A percentile compares a stretch with the other conserved stretches of the same genome.
phyloP scores from a whole-genome alignment of 2,888 invertebrate genomes.

The Drosophila colorata region DNA sequence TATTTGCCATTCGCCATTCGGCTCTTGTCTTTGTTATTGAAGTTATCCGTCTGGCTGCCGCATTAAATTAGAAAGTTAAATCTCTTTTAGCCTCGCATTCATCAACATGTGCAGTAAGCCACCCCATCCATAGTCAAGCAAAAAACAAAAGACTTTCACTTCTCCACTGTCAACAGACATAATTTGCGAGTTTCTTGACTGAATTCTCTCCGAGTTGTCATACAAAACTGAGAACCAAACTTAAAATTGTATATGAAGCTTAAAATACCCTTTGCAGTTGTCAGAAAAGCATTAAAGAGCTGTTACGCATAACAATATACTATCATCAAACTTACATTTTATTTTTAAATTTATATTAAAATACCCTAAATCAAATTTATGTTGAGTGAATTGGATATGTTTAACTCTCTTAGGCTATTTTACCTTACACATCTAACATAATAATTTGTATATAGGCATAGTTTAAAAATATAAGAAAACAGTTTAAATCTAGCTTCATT shows the following conservation, averaged over 20 bases:
- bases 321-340: background rate
- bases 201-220: slow-evolving; percentile 25
- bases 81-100: slow-evolving; percentile 73
- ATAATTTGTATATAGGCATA: too few species aligned
- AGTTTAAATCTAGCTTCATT: too few species aligned
- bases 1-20: slow-evolving; percentile 7
- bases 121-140: slow-evolving; percentile 12
- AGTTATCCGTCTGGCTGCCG: slow-evolving; percentile 64
- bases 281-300: background rate
- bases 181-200: slow-evolving; percentile 60
- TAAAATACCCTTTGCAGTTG: slow-evolving; percentile 17
- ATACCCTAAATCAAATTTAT: background rate
- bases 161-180: slow-evolving; percentile 69
- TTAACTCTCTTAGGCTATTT: too few species aligned
- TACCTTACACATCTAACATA: too few species aligned
- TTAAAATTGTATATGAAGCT: background rate
- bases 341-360: background rate
- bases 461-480: too few species aligned
- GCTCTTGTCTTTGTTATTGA: slow-evolving; percentile 49
- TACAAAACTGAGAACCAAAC: background rate
- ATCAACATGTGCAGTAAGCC: slow-evolving; percentile 69
- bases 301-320: too few species aligned
- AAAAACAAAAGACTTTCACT: slow-evolving; percentile 61
- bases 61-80: slow-evolving; percentile 79
- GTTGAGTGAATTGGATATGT: too few species aligned